Conservation (phyloP, 2,888 invertebrate genomes). For the Plusia festucae region DNA sequence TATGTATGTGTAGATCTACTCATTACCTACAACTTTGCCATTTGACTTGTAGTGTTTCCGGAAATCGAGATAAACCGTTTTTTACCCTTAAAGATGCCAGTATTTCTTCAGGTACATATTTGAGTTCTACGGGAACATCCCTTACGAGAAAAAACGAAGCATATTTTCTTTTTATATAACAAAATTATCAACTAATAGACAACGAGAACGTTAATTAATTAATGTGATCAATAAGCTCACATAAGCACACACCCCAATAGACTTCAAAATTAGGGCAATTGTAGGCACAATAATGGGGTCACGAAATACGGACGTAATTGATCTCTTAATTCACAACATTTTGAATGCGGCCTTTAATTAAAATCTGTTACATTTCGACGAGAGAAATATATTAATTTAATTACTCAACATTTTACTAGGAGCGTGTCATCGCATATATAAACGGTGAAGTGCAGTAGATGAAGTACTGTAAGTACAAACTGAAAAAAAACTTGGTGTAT, state of each 20-base stretch:
- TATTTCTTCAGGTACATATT: too few species aligned
- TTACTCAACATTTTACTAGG: neutral
- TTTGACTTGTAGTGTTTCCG: too few species aligned
- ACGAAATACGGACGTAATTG: conserved; percentile 2
- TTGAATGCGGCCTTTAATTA: neutral
- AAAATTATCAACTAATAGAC: neutral
- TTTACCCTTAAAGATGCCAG: too few species aligned
- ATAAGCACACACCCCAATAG: neutral
- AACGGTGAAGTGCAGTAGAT: too few species aligned
- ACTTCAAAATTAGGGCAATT: conserved; percentile 4
- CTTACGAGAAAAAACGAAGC: too few species aligned
- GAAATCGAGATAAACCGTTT: too few species aligned
- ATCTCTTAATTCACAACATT: conserved; percentile 4
- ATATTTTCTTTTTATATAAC: too few species aligned
- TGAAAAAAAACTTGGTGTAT: too few species aligned
- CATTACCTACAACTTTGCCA: too few species aligned
- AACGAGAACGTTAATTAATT: neutral
- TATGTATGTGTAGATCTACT: too few species aligned
- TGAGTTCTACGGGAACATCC: too few species aligned
- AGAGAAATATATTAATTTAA: neutral
- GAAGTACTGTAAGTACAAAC: too few species aligned
- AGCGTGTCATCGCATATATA: neutral
- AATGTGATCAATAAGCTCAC: neutral
- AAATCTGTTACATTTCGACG: conserved; percentile 1
- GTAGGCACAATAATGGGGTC: neutral